Evolutionary conservation across 2,113 vertebrate genomes (phyloP).

Genomic region (Ailurus styani): DNA sequence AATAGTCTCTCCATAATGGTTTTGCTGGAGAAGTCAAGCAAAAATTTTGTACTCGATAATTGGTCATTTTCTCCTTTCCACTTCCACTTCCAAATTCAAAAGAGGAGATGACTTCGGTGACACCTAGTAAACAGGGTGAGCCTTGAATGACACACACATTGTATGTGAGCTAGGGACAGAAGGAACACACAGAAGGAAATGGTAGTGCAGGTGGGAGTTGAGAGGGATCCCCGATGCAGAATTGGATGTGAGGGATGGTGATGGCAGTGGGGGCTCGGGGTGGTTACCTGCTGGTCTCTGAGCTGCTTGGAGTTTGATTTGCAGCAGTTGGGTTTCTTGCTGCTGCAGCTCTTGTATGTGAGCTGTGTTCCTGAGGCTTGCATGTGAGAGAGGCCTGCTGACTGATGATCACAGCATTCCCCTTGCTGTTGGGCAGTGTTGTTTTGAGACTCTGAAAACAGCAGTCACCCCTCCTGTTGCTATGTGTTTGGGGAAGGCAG

Average conservation of each 20-base stretch:
- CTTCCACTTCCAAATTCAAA: background rate
- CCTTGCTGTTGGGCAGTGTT: constrained; percentile 3
- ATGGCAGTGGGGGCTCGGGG: background rate
- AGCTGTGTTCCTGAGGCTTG: background rate
- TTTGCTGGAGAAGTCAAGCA: background rate
- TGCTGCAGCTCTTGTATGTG: background rate
- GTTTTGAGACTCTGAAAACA: constrained; percentile 25
- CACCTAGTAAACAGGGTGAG: background rate
- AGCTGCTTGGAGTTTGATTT: background rate
- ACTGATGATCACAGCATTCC: constrained; percentile 13
- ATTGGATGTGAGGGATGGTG: background rate
- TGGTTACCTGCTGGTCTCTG: background rate
- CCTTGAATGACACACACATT: background rate
- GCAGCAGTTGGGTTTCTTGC: background rate
- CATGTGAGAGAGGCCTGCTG: background rate
- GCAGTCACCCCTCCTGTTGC: constrained; percentile 17
- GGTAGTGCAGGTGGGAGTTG: background rate
- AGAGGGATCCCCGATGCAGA: background rate
- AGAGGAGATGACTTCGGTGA: background rate
- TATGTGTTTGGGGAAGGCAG: background rate
- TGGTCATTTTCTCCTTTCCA: background rate
- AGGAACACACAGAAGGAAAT: background rate
- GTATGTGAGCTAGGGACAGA: background rate
- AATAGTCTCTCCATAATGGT: background rate
- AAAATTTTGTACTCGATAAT: background rate